phyloP scores from a whole-genome alignment of 2,797 vertebrate species.

The Potorous gilbertii region DNA sequence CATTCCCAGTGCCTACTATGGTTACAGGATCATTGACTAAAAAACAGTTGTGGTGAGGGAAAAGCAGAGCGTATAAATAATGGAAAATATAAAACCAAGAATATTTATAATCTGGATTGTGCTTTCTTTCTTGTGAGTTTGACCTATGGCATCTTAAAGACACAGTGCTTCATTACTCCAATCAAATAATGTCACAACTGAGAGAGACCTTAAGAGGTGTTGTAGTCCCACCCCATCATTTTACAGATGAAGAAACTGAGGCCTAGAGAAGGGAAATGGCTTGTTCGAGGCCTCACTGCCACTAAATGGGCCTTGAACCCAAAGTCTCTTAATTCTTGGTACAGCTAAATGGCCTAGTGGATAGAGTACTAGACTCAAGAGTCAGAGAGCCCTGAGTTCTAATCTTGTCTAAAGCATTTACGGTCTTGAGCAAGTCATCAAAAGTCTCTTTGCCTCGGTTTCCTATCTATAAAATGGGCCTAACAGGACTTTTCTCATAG shows the following conservation, averaged over 20 bases:
- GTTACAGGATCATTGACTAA: neutral
- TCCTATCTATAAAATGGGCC: neutral
- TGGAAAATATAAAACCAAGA: neutral
- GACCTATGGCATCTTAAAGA: neutral
- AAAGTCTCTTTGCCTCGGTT: neutral
- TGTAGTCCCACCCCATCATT: neutral
- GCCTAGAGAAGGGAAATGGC: neutral
- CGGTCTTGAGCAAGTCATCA: neutral
- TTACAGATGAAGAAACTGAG: neutral
- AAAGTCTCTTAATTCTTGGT: neutral
- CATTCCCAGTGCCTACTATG: neutral
- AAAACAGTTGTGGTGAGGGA: neutral
- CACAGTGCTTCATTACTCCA: neutral
- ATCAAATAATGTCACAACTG: neutral
- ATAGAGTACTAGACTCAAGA: neutral
- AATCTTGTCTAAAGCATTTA: neutral
- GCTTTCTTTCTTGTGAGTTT: neutral
- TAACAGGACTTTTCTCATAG: neutral
- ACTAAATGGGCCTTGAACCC: neutral
- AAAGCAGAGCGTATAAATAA: neutral
- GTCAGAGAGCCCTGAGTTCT: neutral
- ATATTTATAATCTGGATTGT: neutral
- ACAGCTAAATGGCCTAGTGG: neutral
- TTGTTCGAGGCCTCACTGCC: neutral
- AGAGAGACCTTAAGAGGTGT: neutral